Base-by-base conservation (phyloP, 2,113 vertebrate genomes). In the Podocnemis expansa region DNA sequence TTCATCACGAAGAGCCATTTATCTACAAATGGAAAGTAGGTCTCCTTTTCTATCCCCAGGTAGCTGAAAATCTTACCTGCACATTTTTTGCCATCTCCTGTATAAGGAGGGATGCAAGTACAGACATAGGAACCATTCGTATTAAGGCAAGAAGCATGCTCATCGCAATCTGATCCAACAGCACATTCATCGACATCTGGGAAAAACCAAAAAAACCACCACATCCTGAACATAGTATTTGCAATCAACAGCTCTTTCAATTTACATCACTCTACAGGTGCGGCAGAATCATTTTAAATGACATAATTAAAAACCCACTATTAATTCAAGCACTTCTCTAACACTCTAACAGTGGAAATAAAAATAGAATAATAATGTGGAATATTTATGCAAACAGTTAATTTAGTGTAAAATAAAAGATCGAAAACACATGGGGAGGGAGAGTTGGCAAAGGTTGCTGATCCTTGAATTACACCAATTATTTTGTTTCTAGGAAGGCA, bases 131-230 rank as follows among this genome's bases (percentile, higher is more conserved):
- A 99, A 47, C 99, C 99, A 0, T 99, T 98, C 6, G 99, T 99
- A 95, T 99, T 99, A 80, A 98, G 98, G 97, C 99, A 99, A 84
- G 98, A 99, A 3, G 99, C 99, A 0, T 99, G 98, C 43, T 98
- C 91, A 56, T 98, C 97, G 1, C 99, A 99, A 82, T 99, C 99
- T 3, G 99, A 99, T 34, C 99, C 99, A 82, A 99, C 98, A 11
- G 99, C 99, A 1, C 99, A 99, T 96, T 99, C 99, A 70, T 99
- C 99, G 63, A 99, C 98, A 97, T 99, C 99, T 99, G 84, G 56
- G 78, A 80, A 87, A 90, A 96, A 96, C 13, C 17, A 90, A 79
- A 81, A 80, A 80, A 90, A 19, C n/a, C n/a, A n/a, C n/a, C n/a
- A 84, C 1, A 1, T 88, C 56, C 54, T 8, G n/a, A 76, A 17